These are phyloP conservation scores for Callipepla californica DNA, from an alignment of 2,113 vertebrate species.

Conservation along the genomic window DNA sequence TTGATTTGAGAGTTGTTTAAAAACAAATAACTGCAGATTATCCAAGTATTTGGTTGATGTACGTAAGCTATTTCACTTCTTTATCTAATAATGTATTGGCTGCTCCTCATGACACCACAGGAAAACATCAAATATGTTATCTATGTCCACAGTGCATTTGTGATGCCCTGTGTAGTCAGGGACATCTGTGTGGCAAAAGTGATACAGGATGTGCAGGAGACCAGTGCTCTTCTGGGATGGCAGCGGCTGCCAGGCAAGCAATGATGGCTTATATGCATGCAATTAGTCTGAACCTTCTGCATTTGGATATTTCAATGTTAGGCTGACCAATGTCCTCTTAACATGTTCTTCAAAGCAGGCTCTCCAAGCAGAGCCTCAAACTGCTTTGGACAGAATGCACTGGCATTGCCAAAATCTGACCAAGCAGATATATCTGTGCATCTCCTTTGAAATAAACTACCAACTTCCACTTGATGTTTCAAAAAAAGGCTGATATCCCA, in stretches of 20 bases:
- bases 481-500: not conserved
- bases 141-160: not conserved
- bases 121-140: not conserved
- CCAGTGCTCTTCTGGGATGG: not conserved
- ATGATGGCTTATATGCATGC: not conserved
- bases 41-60: not conserved
- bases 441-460: not conserved
- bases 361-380: not conserved
- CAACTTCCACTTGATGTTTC: not conserved
- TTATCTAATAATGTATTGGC: not conserved
- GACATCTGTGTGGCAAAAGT: not conserved
- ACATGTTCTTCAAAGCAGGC: not conserved
- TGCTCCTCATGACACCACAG: not conserved
- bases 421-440: not conserved
- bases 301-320: not conserved
- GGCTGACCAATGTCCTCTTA: not conserved
- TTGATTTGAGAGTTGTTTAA: not conserved
- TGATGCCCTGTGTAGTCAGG: not conserved
- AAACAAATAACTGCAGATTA: not conserved
- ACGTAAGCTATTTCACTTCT: not conserved
- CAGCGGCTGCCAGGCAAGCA: not conserved
- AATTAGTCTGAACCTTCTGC: not conserved
- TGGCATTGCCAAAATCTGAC: not conserved
- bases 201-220: not conserved
- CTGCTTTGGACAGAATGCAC: not conserved